Evolutionary conservation across 2,113 vertebrate species (phyloP).

Genomic region (Prochilodus magdalenae): DNA sequence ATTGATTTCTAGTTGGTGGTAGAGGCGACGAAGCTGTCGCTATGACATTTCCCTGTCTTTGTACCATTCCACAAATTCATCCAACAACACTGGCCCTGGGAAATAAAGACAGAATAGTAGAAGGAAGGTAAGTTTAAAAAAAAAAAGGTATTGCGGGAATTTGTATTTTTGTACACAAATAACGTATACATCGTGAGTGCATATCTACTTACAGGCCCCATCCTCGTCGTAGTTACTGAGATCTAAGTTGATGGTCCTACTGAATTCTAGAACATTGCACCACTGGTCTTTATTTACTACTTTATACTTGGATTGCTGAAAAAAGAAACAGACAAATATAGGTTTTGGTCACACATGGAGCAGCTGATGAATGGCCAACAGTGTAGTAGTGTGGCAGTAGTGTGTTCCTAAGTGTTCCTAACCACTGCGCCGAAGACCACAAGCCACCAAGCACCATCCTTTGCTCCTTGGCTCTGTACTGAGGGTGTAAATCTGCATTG

Average conservation of each 20-base stretch:
- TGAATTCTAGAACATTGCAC: conserved; percentile 99
- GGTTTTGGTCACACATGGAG: background rate
- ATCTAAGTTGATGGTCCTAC: conserved; percentile 98
- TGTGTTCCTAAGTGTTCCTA: no score
- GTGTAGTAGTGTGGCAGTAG: background rate
- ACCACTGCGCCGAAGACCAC: background rate
- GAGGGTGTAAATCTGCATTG: no score
- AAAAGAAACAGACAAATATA: conserved; percentile 36
- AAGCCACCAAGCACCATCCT: no score
- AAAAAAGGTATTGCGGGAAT: background rate
- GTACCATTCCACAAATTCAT: conserved; percentile 99
- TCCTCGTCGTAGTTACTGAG: conserved; percentile 99
- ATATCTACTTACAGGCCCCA: conserved; percentile 90
- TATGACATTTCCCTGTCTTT: conserved; percentile 98
- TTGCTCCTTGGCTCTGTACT: no score
- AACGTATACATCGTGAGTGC: background rate
- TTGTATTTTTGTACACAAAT: background rate
- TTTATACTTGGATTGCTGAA: conserved; percentile 99
- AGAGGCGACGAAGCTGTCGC: conserved; percentile 52
- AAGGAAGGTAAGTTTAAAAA: background rate
- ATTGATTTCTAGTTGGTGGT: conserved; percentile 50
- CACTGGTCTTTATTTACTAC: conserved; percentile 99
- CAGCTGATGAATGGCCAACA: background rate
- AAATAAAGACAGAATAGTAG: conserved; percentile 44
- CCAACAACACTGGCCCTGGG: conserved; percentile 97